Conservation (phyloP, 2,888 invertebrate species). For the Eurois occulta region DNA sequence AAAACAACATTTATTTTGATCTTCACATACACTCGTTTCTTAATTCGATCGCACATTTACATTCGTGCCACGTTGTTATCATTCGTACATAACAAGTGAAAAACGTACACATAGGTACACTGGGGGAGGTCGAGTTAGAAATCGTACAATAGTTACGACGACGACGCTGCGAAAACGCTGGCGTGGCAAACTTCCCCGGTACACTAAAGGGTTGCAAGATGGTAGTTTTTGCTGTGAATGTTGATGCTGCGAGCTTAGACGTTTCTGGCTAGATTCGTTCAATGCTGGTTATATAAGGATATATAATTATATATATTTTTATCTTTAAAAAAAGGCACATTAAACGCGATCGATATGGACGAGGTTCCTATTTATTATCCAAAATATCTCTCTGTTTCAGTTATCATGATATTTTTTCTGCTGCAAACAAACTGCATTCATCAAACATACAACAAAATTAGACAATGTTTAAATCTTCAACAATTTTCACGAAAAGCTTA, state of each 20-base stretch:
- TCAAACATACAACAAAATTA: neutral
- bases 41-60: slow-evolving; percentile 60
- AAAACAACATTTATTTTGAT: slow-evolving; percentile 52
- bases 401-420: no score
- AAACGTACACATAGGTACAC: slow-evolving; percentile 74
- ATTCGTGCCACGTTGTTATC: slow-evolving; percentile 79
- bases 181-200: slow-evolving; percentile 74
- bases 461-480: neutral
- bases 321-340: no score
- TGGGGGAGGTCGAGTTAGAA: slow-evolving; percentile 74
- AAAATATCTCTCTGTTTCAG: neutral
- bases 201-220: slow-evolving; percentile 55
- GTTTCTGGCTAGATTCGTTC: slow-evolving; percentile 27
- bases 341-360: neutral
- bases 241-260: slow-evolving; percentile 41
- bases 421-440: neutral
- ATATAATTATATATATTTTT: no score
- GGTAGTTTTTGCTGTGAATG: slow-evolving; percentile 44
- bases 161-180: slow-evolving; percentile 65
- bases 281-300: slow-evolving; percentile 21
- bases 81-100: slow-evolving; percentile 80
- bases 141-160: slow-evolving; percentile 68
- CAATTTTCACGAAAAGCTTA: neutral
- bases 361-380: neutral
- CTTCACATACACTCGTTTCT: slow-evolving; percentile 48